phyloP scores from a whole-genome alignment of 2,113 vertebrate genomes.

The Scartelaos histophorus region DNA sequence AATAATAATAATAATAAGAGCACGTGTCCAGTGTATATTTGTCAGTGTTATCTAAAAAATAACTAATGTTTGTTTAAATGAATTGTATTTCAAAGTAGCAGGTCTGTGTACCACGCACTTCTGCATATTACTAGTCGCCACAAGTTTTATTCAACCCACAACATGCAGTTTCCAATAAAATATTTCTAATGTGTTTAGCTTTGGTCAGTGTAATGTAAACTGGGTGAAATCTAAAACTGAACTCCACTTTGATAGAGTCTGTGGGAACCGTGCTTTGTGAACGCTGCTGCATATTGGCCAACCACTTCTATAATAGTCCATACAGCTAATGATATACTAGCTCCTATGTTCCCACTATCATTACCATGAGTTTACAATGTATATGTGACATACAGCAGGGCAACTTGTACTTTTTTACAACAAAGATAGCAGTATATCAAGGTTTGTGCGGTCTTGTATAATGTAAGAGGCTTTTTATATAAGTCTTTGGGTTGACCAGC shows the following conservation, averaged over 20 bases:
- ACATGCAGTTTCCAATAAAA: constrained; percentile 11
- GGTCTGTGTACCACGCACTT: not conserved
- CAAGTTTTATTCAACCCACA: not conserved
- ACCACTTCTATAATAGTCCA: not conserved
- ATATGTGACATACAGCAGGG: constrained; percentile 1
- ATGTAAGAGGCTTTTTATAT: constrained; percentile 26
- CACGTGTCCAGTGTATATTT: no score
- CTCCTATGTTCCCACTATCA: not conserved
- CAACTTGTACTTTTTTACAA: not conserved
- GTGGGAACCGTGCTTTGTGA: not conserved
- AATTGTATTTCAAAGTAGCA: not conserved
- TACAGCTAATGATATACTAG: not conserved
- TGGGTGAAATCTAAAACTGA: constrained; percentile 6
- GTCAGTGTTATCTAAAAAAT: no score
- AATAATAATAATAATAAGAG: no score
- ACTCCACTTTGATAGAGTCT: constrained; percentile 4
- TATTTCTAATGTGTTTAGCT: constrained; percentile 6
- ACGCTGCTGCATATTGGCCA: not conserved
- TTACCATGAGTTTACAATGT: constrained; percentile 7
- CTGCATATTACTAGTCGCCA: not conserved
- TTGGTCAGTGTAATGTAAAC: constrained; percentile 7
- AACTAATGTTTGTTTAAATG: not conserved
- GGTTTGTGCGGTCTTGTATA: not conserved
- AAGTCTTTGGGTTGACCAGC: constrained; percentile 39
- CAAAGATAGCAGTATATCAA: constrained; percentile 3